phyloP scores from a whole-genome alignment of 2,888 invertebrate genomes.

The Drosophila nr. fundita region DNA sequence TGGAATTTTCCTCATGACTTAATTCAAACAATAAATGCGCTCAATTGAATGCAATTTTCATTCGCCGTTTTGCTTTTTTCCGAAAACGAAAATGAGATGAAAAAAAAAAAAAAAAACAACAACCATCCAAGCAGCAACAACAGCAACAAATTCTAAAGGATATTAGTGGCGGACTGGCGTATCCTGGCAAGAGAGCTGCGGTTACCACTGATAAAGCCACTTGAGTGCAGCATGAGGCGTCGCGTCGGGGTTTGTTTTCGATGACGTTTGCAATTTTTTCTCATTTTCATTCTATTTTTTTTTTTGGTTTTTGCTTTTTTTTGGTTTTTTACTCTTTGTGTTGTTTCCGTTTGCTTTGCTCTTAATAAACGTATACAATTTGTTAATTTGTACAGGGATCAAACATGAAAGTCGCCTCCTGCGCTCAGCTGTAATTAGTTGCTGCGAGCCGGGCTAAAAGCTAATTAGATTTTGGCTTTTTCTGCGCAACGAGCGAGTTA shows the following conservation, averaged over 20 bases:
- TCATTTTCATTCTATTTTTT: constrained; percentile 24
- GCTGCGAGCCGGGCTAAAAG: constrained; percentile 64
- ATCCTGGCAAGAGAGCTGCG: constrained; percentile 62
- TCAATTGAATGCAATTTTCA: constrained; percentile 83
- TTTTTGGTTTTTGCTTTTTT: constrained; percentile 9
- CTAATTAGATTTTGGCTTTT: constrained; percentile 67
- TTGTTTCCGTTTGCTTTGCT: constrained; percentile 76
- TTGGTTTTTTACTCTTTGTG: constrained; percentile 52
- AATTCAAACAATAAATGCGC: constrained; percentile 84
- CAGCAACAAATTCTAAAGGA: constrained; percentile 63
- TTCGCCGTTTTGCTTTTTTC: constrained; percentile 67
- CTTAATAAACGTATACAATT: constrained; percentile 78
- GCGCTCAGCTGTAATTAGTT: constrained; percentile 66
- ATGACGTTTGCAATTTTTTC: constrained; percentile 82
- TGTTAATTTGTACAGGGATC: constrained; percentile 81
- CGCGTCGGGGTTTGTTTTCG: constrained; percentile 56
- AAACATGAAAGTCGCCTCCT: constrained; percentile 67
- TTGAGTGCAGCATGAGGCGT: constrained; percentile 74
- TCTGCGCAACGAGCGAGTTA: constrained; percentile 66
- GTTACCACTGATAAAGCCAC: constrained; percentile 82
- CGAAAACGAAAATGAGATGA: constrained; percentile 43
- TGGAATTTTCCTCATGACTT: constrained; percentile 85
- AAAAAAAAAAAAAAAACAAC: constrained; percentile 15
- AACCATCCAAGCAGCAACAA: constrained; percentile 9
- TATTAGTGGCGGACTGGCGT: constrained; percentile 62